Evolutionary conservation across 2,888 invertebrate genomes (phyloP), one percentile per base, ranked within the genome.

Genomic region (Pyrrhosoma nymphula): DNA sequence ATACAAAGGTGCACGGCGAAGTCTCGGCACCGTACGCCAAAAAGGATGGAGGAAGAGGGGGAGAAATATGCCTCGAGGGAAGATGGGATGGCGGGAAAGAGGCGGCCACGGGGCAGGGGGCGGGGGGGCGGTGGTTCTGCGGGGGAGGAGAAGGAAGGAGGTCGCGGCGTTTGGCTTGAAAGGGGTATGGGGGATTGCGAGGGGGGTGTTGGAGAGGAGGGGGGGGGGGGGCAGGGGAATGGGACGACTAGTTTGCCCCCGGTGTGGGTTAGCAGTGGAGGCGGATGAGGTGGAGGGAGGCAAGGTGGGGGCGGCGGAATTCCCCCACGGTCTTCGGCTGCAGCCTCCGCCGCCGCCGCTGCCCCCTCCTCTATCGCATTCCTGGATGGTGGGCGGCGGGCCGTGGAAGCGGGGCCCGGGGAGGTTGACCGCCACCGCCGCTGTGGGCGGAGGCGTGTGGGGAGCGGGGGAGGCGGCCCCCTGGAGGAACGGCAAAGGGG

Each of bases 361-460:
- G 30, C 35, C 69, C 63, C 69, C n/a, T 55, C 93, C 47, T 47
- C 69, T 39, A 39, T 69, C 93, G 47, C 93, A 93, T 93, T 93
- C 93, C 69, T 30, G 93, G 93, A 56, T 93, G 93, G 93, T 93
- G 93, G 93, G 93, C 93, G 93, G 93, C n/a, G 93, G 69, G 63
- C 60, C 60, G 63, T 60, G 35, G 75, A 75, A 75, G 75, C 30
- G 90, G 56, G 56, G 90, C 30, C 20, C 18, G 90, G 90, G 90
- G 90, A n/a, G 60, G 56, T 56, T 56, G 89, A 47, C 56, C 89
- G 55, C 55, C 16, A 55, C 89, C 47, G 47, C 56, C 89, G 26
- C 55, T 26, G 89, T 16, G 89, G 47, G 47, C 55, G 89, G 20
- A 88, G 88, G 47, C 20, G 47, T 8, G 47, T 0, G 23, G 47